phyloP scores from a whole-genome alignment of 2,888 invertebrate genomes.

The Troglohyphantes excavatus region DNA sequence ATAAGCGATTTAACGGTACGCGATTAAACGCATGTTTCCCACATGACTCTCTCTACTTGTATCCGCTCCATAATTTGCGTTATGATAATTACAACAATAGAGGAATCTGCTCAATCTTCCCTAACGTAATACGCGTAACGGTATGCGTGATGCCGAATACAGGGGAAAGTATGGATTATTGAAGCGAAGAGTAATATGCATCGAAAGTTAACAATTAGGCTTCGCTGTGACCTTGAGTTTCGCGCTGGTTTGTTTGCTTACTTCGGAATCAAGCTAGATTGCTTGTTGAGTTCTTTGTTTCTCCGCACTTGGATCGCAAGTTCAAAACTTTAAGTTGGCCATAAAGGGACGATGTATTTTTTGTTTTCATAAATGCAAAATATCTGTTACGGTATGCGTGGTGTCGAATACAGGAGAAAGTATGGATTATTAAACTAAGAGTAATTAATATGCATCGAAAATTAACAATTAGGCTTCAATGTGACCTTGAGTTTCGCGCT shows the following conservation, averaged over 20 bases:
- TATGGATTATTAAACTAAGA: not conserved
- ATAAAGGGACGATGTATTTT: no score
- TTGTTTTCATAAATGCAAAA: no score
- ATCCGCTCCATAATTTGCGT: not conserved
- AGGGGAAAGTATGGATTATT: not conserved
- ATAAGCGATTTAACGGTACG: not conserved
- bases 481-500: not conserved
- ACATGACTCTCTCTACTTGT: not conserved
- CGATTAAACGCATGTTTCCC: not conserved
- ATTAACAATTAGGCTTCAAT: not conserved
- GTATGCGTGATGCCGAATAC: not conserved
- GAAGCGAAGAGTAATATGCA: not conserved
- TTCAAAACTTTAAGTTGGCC: no score
- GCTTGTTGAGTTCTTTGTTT: no score
- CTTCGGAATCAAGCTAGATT: no score
- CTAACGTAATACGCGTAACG: conserved; percentile 4
- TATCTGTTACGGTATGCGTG: not conserved
- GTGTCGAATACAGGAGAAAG: not conserved
- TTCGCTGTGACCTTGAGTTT: not conserved
- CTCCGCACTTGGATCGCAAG: no score
- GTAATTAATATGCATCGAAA: not conserved
- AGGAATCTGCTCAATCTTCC: not conserved
- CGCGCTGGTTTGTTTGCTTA: not conserved
- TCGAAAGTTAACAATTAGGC: conserved; percentile 5
- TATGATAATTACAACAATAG: not conserved